These are phyloP conservation scores for Trochalopteron elliotii DNA, from an alignment of 2,113 vertebrate species.

Conservation along the genomic window DNA sequence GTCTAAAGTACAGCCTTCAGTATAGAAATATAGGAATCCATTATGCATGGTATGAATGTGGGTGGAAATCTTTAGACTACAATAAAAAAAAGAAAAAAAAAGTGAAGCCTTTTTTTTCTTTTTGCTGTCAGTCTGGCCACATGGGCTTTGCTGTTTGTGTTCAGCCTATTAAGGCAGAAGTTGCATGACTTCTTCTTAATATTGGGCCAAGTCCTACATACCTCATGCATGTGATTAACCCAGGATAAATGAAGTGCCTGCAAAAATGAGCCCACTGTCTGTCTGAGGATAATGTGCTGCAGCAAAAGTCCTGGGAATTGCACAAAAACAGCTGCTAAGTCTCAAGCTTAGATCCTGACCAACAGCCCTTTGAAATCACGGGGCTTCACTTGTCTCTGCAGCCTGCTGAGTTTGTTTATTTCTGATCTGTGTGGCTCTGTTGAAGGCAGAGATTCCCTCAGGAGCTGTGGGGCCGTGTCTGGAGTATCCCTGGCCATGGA, in stretches of 20 bases:
- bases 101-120: neutral
- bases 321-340: neutral
- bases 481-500: neutral
- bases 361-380: neutral
- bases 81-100: neutral
- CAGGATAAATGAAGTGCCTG: neutral
- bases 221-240: neutral
- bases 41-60: neutral
- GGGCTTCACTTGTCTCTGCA: neutral
- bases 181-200: neutral
- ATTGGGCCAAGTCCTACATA: neutral
- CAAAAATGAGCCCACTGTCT: neutral
- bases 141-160: neutral
- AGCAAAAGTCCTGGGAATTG: neutral
- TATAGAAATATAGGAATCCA: neutral
- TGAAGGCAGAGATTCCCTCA: neutral
- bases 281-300: neutral
- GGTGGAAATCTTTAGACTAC: neutral
- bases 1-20: neutral
- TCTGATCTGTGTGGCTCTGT: neutral
- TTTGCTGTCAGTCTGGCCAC: neutral
- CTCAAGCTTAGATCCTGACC: neutral
- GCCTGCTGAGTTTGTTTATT: neutral
- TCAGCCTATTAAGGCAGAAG: neutral
- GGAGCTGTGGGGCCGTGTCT: neutral